Evolutionary conservation across 1,140 invertebrate genomes (phyloP), one percentile per base, ranked within the genome.

Genomic region (Aphidius gifuensis): DNA sequence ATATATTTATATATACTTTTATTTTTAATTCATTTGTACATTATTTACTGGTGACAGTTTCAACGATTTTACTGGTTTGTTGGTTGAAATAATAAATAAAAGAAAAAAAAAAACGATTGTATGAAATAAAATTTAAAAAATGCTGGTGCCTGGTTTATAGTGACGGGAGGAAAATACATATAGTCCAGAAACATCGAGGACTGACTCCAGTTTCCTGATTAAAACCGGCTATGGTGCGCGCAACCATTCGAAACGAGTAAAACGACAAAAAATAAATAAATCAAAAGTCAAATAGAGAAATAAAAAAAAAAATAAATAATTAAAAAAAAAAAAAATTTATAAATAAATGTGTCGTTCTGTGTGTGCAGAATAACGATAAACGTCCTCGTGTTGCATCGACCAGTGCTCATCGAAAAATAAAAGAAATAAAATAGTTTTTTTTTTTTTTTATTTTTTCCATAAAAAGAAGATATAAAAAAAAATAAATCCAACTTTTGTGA

Each of bases 131-230:
- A 32, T 32, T 32, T 32, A 32, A 32, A 32, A 32, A 32, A 32
- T 32, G 23, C 23, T 32, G 23, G 23, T 32, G 23, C 23, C 23
- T 32, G 23, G 23, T 32, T 32, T 32, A 32, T 32, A 32, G 23
- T 32, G 23, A 32, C 23, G 23, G 23, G 23, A 32, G 23, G 4
- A 32, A 32, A 32, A 32, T 32, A 32, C 23, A 32, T 32, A 32
- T 32, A 32, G 23, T 32, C 23, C 23, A 32, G 23, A 32, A 32
- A 32, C 23, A 32, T 32, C 23, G 23, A 32, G 23, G 16, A 9
- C 32, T 9, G 23, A 53, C 50, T 53, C 23, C 50, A 9, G 50
- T 53, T 53, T 53, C 50, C 50, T 53, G 50, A 53, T 53, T 53
- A 53, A 32, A 53, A 53, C 50, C 32, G 49, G 16, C 49, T 53